Evolutionary conservation across 1,140 invertebrate species (phyloP).

Genomic region (Sogatella furcifera): DNA sequence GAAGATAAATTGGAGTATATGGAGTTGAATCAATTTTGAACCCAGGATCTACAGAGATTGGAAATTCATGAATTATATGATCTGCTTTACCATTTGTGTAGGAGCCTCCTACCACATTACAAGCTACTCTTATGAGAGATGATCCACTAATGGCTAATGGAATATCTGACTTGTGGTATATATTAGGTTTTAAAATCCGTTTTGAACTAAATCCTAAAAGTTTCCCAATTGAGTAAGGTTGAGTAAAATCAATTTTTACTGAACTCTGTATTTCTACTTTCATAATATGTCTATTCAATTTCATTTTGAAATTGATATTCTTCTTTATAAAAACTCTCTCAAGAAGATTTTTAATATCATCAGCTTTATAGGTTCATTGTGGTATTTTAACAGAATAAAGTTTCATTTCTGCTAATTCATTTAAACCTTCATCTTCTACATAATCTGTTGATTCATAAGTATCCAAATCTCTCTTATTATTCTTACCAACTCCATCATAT

Average conservation of each 20-base stretch:
- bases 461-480: too few species aligned
- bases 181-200: not conserved
- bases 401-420: not conserved
- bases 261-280: constrained; percentile 3
- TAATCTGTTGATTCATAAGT: too few species aligned
- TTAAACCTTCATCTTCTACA: too few species aligned
- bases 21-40: too few species aligned
- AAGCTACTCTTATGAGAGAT: constrained; percentile 8
- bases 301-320: not conserved
- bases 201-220: not conserved
- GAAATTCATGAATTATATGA: too few species aligned
- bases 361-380: not conserved
- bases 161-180: not conserved
- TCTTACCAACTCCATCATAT: too few species aligned
- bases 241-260: not conserved
- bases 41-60: too few species aligned
- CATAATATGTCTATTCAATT: constrained; percentile 1
- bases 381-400: not conserved
- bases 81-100: too few species aligned
- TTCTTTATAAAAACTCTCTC: not conserved
- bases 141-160: constrained; percentile 5
- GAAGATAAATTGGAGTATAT: too few species aligned
- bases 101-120: constrained; percentile 13
- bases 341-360: constrained; percentile 1
- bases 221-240: not conserved